These are phyloP conservation scores for Dysmachus trigonus DNA, from an alignment of 2,888 invertebrate species.

Conservation along the genomic window DNA sequence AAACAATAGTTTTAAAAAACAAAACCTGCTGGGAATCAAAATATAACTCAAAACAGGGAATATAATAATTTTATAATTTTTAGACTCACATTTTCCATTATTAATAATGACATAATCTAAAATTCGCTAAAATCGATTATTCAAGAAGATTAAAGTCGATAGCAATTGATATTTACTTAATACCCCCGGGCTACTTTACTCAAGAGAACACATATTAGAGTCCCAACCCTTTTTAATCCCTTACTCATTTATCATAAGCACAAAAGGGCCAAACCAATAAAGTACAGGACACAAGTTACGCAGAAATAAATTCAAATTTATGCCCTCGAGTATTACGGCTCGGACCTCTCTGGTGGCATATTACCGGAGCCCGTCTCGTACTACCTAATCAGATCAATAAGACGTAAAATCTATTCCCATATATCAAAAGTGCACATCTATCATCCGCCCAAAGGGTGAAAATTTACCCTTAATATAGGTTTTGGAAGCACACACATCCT, in stretches of 20 bases:
- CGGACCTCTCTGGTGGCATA: constrained; percentile 34
- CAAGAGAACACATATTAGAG: not conserved
- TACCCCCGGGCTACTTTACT: not conserved
- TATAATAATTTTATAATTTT: not conserved
- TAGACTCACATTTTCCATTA: not conserved
- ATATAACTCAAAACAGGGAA: too few relatives aligned
- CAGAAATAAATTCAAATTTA: constrained; percentile 35
- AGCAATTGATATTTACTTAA: not conserved
- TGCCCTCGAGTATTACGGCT: constrained; percentile 8
- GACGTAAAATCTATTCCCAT: constrained; percentile 62
- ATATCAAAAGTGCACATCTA: constrained; percentile 57
- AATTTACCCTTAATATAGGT: constrained; percentile 35
- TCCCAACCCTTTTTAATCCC: constrained; percentile 6
- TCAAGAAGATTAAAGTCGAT: not conserved
- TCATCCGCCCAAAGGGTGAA: constrained; percentile 30
- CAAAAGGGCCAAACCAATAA: constrained; percentile 33
- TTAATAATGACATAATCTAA: not conserved
- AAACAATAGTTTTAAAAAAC: too few relatives aligned
- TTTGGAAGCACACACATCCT: constrained; percentile 7
- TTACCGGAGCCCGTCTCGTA: constrained; percentile 23
- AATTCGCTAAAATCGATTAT: not conserved
- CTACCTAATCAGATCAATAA: constrained; percentile 60
- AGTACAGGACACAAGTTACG: not conserved
- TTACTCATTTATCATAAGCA: constrained; percentile 31
- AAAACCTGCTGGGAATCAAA: too few relatives aligned